Conservation (phyloP, 2,888 invertebrate genomes). For the Tenthredo mesomela region DNA sequence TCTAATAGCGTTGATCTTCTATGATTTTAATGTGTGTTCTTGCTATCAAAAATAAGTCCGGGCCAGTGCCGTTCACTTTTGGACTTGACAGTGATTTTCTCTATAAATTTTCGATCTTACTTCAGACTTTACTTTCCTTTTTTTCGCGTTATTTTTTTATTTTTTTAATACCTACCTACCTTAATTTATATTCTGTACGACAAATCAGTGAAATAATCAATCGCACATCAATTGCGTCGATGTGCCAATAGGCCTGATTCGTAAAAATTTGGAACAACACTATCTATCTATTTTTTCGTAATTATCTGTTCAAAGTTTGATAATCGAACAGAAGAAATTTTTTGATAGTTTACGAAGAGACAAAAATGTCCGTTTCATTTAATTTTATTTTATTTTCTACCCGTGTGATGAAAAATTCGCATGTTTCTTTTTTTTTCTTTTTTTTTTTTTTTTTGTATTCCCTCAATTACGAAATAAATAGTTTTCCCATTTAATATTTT, state of each 20-base stretch:
- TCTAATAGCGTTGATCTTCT: constrained; percentile 66
- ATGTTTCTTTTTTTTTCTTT: not conserved
- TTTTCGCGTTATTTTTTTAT: constrained; percentile 41
- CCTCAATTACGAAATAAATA: not conserved
- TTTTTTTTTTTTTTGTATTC: not conserved
- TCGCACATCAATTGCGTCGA: not conserved
- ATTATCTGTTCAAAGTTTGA: not conserved
- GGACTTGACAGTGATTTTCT: constrained; percentile 53
- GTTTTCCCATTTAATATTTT: not conserved
- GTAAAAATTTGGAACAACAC: not conserved
- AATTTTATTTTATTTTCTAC: not conserved
- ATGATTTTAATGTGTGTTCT: constrained; percentile 71
- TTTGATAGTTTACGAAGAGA: not conserved
- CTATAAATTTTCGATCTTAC: constrained; percentile 22
- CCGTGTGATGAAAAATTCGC: not conserved
- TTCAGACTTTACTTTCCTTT: not conserved
- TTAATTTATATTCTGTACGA: not conserved
- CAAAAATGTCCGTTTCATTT: not conserved
- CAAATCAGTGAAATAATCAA: constrained; percentile 8
- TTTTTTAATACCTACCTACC: no score
- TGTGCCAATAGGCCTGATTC: not conserved
- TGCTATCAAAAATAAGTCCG: constrained; percentile 61
- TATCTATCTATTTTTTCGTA: not conserved
- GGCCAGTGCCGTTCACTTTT: constrained; percentile 55
- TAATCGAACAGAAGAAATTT: not conserved